Base-by-base conservation (phyloP, 1,140 invertebrate genomes). In the Coenobita brevimanus region DNA sequence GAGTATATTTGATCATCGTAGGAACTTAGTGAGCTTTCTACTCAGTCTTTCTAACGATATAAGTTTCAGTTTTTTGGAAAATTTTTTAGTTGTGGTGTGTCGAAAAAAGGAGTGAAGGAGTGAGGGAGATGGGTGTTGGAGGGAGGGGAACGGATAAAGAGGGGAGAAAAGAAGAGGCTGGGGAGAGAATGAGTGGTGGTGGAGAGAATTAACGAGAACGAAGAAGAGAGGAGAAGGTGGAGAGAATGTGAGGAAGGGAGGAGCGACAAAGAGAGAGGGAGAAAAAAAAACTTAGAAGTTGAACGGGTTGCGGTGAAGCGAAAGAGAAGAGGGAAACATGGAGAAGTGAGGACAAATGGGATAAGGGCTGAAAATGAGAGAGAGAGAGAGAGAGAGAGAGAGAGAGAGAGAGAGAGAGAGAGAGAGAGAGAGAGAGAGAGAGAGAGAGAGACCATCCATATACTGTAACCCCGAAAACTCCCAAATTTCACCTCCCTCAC, bases 1-100 rank as follows among this genome's bases (percentile, higher is more conserved):
- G 76, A 60, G 3, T 87, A 87, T 87, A 87, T 87, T 87, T 80
- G 84, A 87, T 81, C 46, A 27, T 79, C 75, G 62, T 82, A 82
- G 84, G 33, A 33, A 17, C 6, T 50, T 8, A 50, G 6, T 50
- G 6, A 8, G 46, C 6, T 50, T 50, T 50, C 46, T 50, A 50
- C 46, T 50, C 46, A n/a, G 33, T 81, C 38, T 83, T 83, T 83
- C 81, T 83, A 83, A 71, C 50, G 10, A 36, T 30, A 33, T 83
- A 83, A 83, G 76, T 80, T 80, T 87, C 76, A n/a, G 50, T 80
- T 87, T 15, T 27, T 69, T 87, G 46, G 80, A 50, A 17, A 50
- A 50, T 50, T n/a, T 50, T 50, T 50, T 6, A 50, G 46, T 87
- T 87, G 73, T 62, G 60, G 84, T 54, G 43, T 8, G 73, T 33